These are phyloP conservation scores for Malurus splendens DNA, from an alignment of 2,797 vertebrate genomes.

Conservation along the genomic window DNA sequence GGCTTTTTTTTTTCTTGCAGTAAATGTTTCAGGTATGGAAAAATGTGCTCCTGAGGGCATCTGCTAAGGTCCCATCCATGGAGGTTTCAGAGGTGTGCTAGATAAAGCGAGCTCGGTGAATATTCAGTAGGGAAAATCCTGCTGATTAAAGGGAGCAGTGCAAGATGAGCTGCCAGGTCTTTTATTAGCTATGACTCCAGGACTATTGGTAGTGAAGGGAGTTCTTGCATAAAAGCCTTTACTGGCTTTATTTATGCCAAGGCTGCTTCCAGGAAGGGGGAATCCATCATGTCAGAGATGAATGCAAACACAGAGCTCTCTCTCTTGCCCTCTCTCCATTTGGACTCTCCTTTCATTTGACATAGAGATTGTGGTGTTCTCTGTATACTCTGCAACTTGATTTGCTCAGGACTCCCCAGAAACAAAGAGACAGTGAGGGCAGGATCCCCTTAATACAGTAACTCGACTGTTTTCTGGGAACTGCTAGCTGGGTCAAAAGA, in stretches of 20 bases:
- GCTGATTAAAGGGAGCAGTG: constrained; percentile 16
- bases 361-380: neutral
- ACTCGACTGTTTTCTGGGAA: constrained; percentile 5
- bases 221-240: constrained; percentile 32
- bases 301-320: constrained; percentile 30
- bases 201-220: constrained; percentile 15
- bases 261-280: constrained; percentile 41
- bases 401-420: constrained; percentile 11
- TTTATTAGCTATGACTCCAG: constrained; percentile 27
- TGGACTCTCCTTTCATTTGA: neutral
- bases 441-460: constrained; percentile 32
- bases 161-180: constrained; percentile 26
- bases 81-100: neutral
- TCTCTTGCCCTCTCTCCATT: constrained; percentile 6
- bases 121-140: constrained; percentile 40
- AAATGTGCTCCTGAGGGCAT: constrained; percentile 16
- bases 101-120: constrained; percentile 2
- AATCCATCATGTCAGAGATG: constrained; percentile 40
- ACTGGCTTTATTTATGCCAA: constrained; percentile 45
- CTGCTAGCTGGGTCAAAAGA: constrained; percentile 1
- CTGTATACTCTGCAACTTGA: neutral
- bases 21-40: neutral
- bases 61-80: constrained; percentile 9
- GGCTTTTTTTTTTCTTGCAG: neutral
- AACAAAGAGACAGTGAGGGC: neutral